A percentile compares a stretch with the other conserved stretches of the same genome.
Evolutionary conservation across 1,140 invertebrate species (phyloP).

Genomic region (Drosophila baimaii): DNA sequence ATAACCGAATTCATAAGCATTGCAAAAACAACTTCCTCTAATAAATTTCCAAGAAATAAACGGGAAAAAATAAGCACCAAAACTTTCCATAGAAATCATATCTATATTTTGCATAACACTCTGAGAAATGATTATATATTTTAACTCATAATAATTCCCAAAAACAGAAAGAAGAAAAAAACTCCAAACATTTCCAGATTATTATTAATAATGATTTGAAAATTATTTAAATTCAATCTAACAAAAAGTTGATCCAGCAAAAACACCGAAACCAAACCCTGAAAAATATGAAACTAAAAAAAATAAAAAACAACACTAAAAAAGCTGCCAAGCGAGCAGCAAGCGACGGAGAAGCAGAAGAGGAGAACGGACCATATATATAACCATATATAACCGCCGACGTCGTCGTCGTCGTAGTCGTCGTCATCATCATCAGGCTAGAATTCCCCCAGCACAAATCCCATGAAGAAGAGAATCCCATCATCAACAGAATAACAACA

Average conservation of each 20-base stretch:
- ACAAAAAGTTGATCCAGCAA: constrained; percentile 37
- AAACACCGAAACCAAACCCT: constrained; percentile 20
- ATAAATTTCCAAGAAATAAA: constrained; percentile 5
- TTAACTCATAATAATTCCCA: constrained; percentile 9
- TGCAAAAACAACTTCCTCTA: background rate
- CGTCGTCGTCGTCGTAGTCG: constrained; percentile 15
- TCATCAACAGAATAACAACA: constrained; percentile 32
- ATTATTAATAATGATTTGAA: constrained; percentile 49
- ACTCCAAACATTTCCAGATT: constrained; percentile 4
- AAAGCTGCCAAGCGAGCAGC: constrained; percentile 50
- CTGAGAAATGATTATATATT: constrained; percentile 1
- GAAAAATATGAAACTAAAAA: constrained; percentile 13
- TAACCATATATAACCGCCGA: constrained; percentile 33
- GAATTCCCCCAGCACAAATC: constrained; percentile 44
- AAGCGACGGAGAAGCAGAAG: constrained; percentile 10
- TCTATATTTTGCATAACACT: constrained; percentile 15
- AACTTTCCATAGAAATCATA: constrained; percentile 34
- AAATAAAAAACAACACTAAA: constrained; percentile 25
- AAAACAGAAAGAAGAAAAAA: background rate
- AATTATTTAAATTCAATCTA: constrained; percentile 48
- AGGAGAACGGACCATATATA: constrained; percentile 26
- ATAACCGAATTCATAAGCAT: background rate
- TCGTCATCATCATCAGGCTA: constrained; percentile 22
- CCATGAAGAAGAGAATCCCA: constrained; percentile 39
- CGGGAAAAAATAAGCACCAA: background rate